Base-by-base conservation (phyloP, 1,140 invertebrate species). In the Bactericera cockerelli region DNA sequence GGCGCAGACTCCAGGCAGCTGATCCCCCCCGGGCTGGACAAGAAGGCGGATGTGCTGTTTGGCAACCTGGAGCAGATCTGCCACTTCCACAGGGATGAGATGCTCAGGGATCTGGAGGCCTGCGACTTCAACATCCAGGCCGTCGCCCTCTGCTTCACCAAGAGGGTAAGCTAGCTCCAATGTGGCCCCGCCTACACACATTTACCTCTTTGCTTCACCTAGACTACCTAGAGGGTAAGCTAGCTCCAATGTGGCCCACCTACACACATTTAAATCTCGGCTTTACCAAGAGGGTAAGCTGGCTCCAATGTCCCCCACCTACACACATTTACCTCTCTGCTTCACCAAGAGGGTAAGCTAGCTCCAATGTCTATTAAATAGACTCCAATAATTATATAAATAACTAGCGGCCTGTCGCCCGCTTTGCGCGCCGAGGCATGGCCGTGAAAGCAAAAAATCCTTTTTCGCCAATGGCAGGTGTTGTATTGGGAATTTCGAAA, bases 151-250 rank as follows among this genome's bases (percentile, higher is more conserved):
- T 95, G 91, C 74, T 96, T 96, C 79, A 86, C 93, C 58, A 87
- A 94, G 75, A 85, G 88, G 73, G 90, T 94, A 79, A 79, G 72
- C 66, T 58, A 38, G 31, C 58, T 54, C 42, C 28, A 58, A 62
- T 36, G n/a, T n/a, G n/a, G n/a, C n/a, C n/a, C n/a, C n/a, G n/a
- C n/a, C n/a, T n/a, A n/a, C n/a, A n/a, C n/a, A n/a, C n/a, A n/a
- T n/a, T n/a, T n/a, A n/a, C n/a, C 91, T 3, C 74, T 90, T 39
- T 95, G 91, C 74, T 96, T 96, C 79, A 86, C 93, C 58, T n/a
- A n/a, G n/a, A n/a, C n/a, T n/a, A n/a, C n/a, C n/a, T 87, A 94
- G 75, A 85, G 88, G 73, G 90, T 94, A 79, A 79, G 72, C 66
- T 58, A 38, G 31, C 58, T 54, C 42, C 28, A 58, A 62, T 36